phyloP scores from a whole-genome alignment of 2,888 invertebrate species.

The Syrista parreyssii region DNA sequence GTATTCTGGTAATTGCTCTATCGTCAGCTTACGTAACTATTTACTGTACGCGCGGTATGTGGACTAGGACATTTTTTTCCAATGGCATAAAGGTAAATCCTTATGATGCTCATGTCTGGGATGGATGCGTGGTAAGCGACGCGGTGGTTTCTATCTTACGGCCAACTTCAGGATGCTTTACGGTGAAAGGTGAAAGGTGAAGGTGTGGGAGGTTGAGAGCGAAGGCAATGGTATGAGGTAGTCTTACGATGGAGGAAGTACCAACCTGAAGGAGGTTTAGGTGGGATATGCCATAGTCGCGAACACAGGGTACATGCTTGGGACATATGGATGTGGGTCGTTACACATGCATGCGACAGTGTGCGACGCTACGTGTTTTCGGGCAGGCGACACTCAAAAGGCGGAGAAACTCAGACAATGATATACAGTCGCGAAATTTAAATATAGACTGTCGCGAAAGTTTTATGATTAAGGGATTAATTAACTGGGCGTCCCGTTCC shows the following conservation, averaged over 20 bases:
- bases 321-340: neutral
- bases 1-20: neutral
- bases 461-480: conserved; percentile 60
- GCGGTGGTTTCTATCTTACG: neutral
- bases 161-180: neutral
- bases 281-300: conserved; percentile 24
- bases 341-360: neutral
- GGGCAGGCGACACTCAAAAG: conserved; percentile 26
- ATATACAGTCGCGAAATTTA: conserved; percentile 40
- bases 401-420: conserved; percentile 19
- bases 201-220: conserved; percentile 6
- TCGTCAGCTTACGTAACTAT: too few species aligned
- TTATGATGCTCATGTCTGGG: neutral
- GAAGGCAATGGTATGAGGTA: neutral
- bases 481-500: conserved; percentile 33
- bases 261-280: conserved; percentile 28
- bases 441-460: conserved; percentile 48
- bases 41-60: neutral
- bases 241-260: conserved; percentile 1
- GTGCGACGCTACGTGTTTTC: conserved; percentile 20
- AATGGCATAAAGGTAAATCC: neutral
- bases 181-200: conserved; percentile 5
- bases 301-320: neutral
- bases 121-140: neutral
- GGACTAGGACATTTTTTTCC: neutral